Evolutionary conservation across 2,797 vertebrate genomes (phyloP).

Genomic region (Megalops cyprinoides): DNA sequence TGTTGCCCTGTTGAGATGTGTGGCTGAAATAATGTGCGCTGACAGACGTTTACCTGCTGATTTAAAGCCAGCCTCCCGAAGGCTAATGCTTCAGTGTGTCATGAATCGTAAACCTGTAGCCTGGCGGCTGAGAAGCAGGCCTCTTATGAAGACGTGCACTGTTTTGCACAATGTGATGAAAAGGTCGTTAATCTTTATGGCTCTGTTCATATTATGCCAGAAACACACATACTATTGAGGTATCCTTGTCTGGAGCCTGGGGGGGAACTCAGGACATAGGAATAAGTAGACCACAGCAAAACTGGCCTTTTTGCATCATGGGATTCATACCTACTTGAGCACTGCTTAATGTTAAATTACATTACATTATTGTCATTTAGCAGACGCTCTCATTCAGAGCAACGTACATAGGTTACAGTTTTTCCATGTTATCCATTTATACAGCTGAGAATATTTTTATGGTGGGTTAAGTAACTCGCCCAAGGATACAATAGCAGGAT

Average conservation of each 20-base stretch:
- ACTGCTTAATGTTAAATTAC: too few species aligned
- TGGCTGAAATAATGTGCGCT: conserved; percentile 8
- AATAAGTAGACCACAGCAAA: too few species aligned
- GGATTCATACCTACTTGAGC: too few species aligned
- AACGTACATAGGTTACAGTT: too few species aligned
- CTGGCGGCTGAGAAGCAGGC: neutral
- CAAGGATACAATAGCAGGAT: too few species aligned
- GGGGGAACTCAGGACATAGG: too few species aligned
- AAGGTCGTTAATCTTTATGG: conserved; percentile 29
- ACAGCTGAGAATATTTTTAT: too few species aligned
- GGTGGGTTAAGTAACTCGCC: too few species aligned
- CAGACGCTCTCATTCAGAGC: too few species aligned
- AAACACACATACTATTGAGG: neutral
- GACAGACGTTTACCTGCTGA: conserved; percentile 20
- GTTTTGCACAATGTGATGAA: conserved; percentile 4
- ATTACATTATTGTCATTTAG: too few species aligned
- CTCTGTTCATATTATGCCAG: conserved; percentile 20
- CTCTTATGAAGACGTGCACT: neutral
- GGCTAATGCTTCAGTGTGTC: neutral
- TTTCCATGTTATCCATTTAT: too few species aligned
- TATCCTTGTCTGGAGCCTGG: neutral
- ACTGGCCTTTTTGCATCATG: too few species aligned
- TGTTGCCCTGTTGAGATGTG: neutral
- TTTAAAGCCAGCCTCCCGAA: neutral
- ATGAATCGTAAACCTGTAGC: conserved; percentile 16